Base-by-base conservation (phyloP, 2,113 vertebrate genomes). In the Trochalopteron elliotii region DNA sequence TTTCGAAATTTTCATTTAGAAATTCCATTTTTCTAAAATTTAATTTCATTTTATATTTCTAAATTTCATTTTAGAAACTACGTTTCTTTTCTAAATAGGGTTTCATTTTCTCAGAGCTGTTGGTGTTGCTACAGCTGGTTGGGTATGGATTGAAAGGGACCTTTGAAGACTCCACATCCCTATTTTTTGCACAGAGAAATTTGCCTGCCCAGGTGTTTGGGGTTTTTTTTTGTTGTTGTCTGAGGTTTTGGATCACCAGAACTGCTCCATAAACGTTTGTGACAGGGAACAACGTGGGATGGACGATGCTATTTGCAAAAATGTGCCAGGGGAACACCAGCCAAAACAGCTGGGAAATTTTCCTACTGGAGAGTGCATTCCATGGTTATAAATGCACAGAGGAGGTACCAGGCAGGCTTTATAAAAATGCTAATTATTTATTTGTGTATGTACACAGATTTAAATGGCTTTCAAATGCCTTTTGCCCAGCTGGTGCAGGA, bases 391-490 rank as follows among this genome's bases (percentile, higher is more conserved):
- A 91, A 95, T 93, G 80, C 57, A 96, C 0, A 4, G 55, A 96
- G 76, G 56, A 90, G 79, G 60, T 81, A 92, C 35, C 56, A 95
- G 76, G 90, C 91, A 90, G 89, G 68, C 94, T 97, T 83, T 94
- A 81, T 86, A 94, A 96, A 96, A 97, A 92, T 83, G 93, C 93
- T 97, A 93, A 94, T 97, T 97, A 96, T 96, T 96, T 95, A 97
- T 96, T 87, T 96, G 92, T 90, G 81, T 93, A 90, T 93, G 89
- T 89, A 94, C 86, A 77, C 90, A 96, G 92, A 94, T 82, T 96
- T 78, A 86, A 96, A 96, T 89, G 72, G 80, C 79, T 96, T 94
- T 31, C 52, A 94, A 96, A 93, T 95, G 96, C 82, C 88, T 93
- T 96, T 83, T 96, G 80, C 89, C 91, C 95, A 97, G 95, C 93